Conservation (phyloP, 2,797 vertebrate genomes). For the Setipinna tenuifilis region DNA sequence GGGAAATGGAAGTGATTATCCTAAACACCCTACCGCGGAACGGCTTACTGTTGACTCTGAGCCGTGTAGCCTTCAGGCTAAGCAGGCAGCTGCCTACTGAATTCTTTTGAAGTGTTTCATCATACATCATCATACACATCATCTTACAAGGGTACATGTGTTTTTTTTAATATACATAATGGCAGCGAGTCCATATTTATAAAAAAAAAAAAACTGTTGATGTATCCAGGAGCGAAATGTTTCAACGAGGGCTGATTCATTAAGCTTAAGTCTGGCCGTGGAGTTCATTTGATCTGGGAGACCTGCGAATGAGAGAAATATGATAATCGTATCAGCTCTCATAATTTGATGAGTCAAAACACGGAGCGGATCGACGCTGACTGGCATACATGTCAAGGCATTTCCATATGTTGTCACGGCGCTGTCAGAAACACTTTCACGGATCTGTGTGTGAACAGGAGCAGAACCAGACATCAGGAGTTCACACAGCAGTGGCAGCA, state of each 20-base stretch:
- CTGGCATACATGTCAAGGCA: too few species aligned
- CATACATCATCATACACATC: too few species aligned
- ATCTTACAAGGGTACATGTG: not conserved
- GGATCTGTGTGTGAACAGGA: slow-evolving; percentile 3
- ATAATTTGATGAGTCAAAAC: not conserved
- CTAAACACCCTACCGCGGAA: not conserved
- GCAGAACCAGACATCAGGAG: too few species aligned
- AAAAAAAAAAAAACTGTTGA: not conserved
- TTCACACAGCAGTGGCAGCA: not conserved
- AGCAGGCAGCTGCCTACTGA: not conserved
- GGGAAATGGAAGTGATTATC: not conserved
- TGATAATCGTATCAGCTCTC: not conserved
- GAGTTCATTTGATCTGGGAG: slow-evolving; percentile 3
- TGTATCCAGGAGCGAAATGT: not conserved
- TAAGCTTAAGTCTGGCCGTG: not conserved
- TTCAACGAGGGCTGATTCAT: not conserved
- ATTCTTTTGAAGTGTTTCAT: not conserved
- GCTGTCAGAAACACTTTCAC: not conserved
- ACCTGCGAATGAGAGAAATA: not conserved
- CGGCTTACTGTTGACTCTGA: not conserved
- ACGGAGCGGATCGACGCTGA: not conserved
- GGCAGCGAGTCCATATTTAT: not conserved
- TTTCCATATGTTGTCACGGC: not conserved
- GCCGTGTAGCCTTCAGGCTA: not conserved
- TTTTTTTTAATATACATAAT: too few species aligned